These are phyloP conservation scores for Cheilosia urbana DNA, from an alignment of 2,888 invertebrate genomes.

Conservation along the genomic window DNA sequence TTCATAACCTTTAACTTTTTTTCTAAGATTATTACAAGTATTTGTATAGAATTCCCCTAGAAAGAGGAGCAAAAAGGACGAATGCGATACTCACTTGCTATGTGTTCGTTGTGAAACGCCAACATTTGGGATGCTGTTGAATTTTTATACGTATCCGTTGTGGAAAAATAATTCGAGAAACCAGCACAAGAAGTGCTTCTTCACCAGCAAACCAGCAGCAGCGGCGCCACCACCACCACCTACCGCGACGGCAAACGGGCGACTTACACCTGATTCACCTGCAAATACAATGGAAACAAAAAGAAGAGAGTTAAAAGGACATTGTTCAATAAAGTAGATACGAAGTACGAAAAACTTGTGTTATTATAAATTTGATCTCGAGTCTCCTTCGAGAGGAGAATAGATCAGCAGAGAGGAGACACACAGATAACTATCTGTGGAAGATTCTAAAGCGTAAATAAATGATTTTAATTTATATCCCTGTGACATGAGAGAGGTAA, in stretches of 20 bases:
- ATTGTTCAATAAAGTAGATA: constrained; percentile 62
- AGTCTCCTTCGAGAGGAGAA: constrained; percentile 33
- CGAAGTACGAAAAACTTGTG: constrained; percentile 60
- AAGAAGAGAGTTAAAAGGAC: constrained; percentile 29
- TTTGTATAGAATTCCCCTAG: constrained; percentile 50
- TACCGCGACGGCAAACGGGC: constrained; percentile 26
- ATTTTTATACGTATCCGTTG: constrained; percentile 61
- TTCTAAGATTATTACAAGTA: constrained; percentile 45
- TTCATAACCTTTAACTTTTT: constrained; percentile 13
- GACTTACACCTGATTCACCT: constrained; percentile 70
- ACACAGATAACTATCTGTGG: constrained; percentile 25
- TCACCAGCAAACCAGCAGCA: constrained; percentile 15
- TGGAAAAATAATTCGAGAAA: constrained; percentile 43
- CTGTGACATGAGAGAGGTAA: constrained; percentile 62
- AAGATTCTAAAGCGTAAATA: constrained; percentile 55
- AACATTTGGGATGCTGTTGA: constrained; percentile 81
- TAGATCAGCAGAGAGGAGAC: constrained; percentile 40
- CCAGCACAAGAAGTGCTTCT: constrained; percentile 51
- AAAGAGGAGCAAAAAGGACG: constrained; percentile 18
- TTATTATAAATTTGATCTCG: constrained; percentile 61
- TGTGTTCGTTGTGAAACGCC: constrained; percentile 84
- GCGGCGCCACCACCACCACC: not conserved
- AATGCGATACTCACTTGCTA: constrained; percentile 82
- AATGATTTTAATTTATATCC: constrained; percentile 64
- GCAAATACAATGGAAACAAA: constrained; percentile 37